Evolutionary conservation across 2,797 vertebrate genomes (phyloP).

Genomic region (Percopsis omiscomaycus): DNA sequence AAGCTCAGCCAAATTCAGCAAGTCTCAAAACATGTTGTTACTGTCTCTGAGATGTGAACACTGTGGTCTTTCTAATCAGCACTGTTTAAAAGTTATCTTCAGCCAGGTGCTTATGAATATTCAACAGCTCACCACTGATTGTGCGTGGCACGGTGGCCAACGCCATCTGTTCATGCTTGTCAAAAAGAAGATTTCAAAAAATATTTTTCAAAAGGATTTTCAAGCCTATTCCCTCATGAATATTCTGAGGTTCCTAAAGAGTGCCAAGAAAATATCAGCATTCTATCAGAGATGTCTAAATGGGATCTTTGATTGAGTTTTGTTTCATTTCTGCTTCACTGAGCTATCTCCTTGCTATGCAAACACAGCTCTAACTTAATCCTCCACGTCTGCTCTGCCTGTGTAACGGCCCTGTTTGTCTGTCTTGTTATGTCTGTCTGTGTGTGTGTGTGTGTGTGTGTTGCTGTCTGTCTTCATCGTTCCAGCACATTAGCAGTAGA

Average conservation of each 20-base stretch:
- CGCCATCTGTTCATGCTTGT: constrained; percentile 67
- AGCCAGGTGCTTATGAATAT: constrained; percentile 75
- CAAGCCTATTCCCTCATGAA: constrained; percentile 43
- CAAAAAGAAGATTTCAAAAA: constrained; percentile 39
- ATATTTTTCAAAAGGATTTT: constrained; percentile 32
- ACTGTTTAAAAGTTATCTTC: constrained; percentile 61
- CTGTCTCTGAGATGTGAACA: constrained; percentile 40
- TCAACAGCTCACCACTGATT: constrained; percentile 48
- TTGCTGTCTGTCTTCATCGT: constrained; percentile 3
- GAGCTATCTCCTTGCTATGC: constrained; percentile 25
- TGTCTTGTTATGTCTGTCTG: background rate
- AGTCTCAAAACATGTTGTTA: constrained; percentile 23
- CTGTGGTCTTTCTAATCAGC: constrained; percentile 20
- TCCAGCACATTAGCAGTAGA: constrained; percentile 98
- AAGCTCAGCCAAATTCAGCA: constrained; percentile 14
- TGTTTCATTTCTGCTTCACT: constrained; percentile 30
- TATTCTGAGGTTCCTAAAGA: constrained; percentile 40
- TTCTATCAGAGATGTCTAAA: constrained; percentile 16
- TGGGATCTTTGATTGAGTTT: constrained; percentile 33
- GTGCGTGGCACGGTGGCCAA: constrained; percentile 16
- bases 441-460: constrained; percentile 5
- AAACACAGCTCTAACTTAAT: constrained; percentile 1
- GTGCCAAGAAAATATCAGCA: constrained; percentile 26
- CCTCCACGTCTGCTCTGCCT: background rate
- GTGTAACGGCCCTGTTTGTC: background rate